phyloP scores from a whole-genome alignment of 2,888 invertebrate genomes.

The Acheta domesticus region DNA sequence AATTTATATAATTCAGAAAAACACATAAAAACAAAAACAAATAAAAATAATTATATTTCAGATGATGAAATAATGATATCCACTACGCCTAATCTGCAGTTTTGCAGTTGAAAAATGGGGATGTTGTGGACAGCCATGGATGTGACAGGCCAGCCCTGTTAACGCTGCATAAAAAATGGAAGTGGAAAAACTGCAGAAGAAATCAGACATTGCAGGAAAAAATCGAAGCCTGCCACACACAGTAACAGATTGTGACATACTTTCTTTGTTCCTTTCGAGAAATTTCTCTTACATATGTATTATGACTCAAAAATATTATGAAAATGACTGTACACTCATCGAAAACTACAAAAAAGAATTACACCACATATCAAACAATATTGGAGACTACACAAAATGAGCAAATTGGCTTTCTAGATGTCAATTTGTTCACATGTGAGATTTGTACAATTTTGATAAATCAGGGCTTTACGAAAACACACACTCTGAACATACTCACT shows the following conservation, averaged over 20 bases:
- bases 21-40: background rate
- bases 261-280: slow-evolving; percentile 2
- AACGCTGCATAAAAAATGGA: background rate
- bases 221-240: background rate
- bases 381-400: too few relatives aligned
- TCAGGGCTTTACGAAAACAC: background rate
- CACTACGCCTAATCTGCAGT: background rate
- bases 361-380: too few relatives aligned
- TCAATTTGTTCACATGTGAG: background rate
- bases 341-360: background rate
- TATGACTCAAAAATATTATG: background rate
- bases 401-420: too few relatives aligned
- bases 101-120: background rate
- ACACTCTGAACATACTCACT: background rate
- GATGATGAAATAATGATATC: background rate
- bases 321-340: background rate
- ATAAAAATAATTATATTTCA: background rate
- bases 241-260: background rate
- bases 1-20: background rate
- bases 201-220: background rate
- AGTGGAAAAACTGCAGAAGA: background rate
- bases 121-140: background rate
- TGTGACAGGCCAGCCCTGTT: background rate
- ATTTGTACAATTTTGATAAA: background rate
- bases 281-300: background rate